Evolutionary conservation across 2,888 invertebrate genomes (phyloP).

Genomic region (Balanococcus diminutus): DNA sequence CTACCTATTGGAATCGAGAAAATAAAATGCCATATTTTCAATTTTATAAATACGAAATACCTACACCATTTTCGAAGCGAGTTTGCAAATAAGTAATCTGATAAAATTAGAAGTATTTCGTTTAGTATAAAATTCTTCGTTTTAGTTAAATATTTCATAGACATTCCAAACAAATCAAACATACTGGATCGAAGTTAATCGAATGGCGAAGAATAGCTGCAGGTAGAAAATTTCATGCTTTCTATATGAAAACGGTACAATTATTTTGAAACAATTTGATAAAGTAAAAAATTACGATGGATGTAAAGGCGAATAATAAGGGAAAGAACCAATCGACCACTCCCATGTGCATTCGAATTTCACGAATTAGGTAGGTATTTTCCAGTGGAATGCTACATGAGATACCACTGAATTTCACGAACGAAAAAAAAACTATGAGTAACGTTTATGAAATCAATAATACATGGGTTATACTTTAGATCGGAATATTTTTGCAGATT

Average conservation of each 20-base stretch:
- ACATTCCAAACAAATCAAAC: background rate
- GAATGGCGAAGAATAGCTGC: background rate
- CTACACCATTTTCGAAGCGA: background rate
- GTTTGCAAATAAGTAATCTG: background rate
- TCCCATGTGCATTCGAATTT: background rate
- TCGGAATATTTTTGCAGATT: background rate
- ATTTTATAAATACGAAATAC: too few relatives aligned
- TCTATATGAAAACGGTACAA: background rate
- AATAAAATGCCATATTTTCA: too few relatives aligned
- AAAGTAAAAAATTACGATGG: background rate
- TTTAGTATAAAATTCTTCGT: background rate
- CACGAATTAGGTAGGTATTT: background rate
- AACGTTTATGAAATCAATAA: too few relatives aligned
- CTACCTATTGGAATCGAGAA: too few relatives aligned
- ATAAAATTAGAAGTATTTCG: background rate
- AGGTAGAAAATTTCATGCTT: background rate
- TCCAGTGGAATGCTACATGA: background rate
- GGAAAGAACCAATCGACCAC: background rate
- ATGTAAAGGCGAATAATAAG: background rate
- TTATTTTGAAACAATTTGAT: background rate
- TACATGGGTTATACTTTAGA: background rate
- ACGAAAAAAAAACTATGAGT: background rate
- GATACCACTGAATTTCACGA: background rate
- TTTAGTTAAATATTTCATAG: background rate
- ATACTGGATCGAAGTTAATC: background rate